Evolutionary conservation across 2,113 vertebrate species (phyloP).

Genomic region (Coracopsis vasa): DNA sequence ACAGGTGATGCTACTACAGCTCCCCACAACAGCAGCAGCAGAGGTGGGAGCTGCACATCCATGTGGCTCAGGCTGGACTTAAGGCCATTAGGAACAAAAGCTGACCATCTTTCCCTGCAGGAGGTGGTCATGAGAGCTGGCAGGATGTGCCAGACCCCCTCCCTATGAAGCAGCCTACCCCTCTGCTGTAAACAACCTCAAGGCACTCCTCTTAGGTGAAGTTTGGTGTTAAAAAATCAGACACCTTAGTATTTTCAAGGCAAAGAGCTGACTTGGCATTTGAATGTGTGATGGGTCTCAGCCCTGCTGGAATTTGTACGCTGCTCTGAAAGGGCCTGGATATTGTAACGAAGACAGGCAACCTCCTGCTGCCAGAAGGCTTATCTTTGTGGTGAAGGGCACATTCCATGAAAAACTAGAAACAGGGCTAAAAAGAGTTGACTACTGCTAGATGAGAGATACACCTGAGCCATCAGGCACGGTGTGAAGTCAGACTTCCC

Average conservation of each 20-base stretch:
- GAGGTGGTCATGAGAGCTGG: not conserved
- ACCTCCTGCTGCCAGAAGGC: not conserved
- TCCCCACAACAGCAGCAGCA: not conserved
- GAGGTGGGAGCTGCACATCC: not conserved
- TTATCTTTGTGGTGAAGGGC: not conserved
- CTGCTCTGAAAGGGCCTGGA: not conserved
- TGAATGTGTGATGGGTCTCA: not conserved
- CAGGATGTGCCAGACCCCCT: not conserved
- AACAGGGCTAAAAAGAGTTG: not conserved
- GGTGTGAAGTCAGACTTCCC: not conserved
- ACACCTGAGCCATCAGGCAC: not conserved
- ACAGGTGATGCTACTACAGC: not conserved
- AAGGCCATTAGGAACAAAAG: not conserved
- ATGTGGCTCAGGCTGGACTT: not conserved
- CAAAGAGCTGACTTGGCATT: not conserved
- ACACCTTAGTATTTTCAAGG: not conserved
- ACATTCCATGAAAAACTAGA: not conserved
- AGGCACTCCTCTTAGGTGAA: not conserved
- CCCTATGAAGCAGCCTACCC: not conserved
- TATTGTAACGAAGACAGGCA: not conserved
- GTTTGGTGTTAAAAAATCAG: not conserved
- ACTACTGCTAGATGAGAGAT: not conserved
- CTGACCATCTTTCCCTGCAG: not conserved
- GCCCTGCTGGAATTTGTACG: not conserved
- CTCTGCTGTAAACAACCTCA: fast-evolving